Conservation (phyloP, 2,797 vertebrate species). For the Schizopygopsis malacanthus region DNA sequence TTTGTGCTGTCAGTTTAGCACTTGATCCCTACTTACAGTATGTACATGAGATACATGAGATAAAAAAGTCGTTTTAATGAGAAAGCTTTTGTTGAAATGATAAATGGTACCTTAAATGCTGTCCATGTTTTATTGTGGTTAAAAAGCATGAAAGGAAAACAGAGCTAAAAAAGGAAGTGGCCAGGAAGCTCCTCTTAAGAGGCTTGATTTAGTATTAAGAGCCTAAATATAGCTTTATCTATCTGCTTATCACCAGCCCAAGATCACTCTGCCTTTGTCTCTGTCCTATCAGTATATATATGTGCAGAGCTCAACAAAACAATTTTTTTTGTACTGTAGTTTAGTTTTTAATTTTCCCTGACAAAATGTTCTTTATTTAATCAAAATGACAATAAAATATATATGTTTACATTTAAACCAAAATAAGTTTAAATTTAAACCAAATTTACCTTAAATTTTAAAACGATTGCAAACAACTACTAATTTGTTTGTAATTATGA, state of each 20-base stretch:
- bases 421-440: neutral
- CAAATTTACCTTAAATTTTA: neutral
- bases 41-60: neutral
- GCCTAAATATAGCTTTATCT: conserved; percentile 78
- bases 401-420: no score
- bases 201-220: conserved; percentile 74
- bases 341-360: neutral
- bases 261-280: conserved; percentile 32
- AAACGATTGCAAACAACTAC: neutral
- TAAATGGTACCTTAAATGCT: neutral
- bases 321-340: neutral
- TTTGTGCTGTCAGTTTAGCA: neutral
- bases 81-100: neutral
- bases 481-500: neutral
- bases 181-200: conserved; percentile 59
- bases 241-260: conserved; percentile 75
- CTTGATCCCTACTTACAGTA: neutral
- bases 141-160: neutral
- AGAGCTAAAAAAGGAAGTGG: conserved; percentile 27
- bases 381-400: neutral
- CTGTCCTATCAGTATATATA: conserved; percentile 40
- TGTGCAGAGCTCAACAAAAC: neutral
- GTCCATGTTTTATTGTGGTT: neutral
- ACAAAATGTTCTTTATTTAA: neutral
- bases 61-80: neutral